Conservation (phyloP, 1,140 invertebrate genomes). For the Aporrectodea caliginosa region DNA sequence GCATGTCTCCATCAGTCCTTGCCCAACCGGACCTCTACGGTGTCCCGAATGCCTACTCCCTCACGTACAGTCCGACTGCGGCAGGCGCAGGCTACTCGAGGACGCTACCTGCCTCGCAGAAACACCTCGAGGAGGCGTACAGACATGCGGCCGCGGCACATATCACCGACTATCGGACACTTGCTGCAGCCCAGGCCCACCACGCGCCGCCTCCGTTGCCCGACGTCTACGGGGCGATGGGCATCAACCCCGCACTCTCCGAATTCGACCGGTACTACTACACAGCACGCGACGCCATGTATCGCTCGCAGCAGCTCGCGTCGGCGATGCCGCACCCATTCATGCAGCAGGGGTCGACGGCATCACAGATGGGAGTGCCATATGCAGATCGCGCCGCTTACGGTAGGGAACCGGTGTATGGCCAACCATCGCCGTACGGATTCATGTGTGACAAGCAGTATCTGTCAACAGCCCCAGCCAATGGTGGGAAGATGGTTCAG, state of each 20-base stretch:
- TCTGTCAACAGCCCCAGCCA: neutral
- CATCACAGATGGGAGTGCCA: neutral
- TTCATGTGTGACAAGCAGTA: constrained; percentile 30
- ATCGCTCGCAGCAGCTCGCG: constrained; percentile 22
- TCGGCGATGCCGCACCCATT: constrained; percentile 24
- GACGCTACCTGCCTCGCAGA: constrained; percentile 10
- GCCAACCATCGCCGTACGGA: constrained; percentile 12
- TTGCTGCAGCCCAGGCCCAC: neutral
- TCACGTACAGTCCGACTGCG: neutral
- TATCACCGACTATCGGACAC: constrained; percentile 22
- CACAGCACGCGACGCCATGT: constrained; percentile 19
- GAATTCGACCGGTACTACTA: constrained; percentile 31
- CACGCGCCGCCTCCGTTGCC: neutral
- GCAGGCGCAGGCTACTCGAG: neutral
- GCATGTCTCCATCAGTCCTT: neutral
- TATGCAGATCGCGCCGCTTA: neutral
- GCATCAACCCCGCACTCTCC: constrained; percentile 6
- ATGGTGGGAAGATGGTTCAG: neutral
- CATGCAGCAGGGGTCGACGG: constrained; percentile 5
- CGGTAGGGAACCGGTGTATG: neutral
- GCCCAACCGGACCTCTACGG: neutral
- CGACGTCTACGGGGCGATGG: constrained; percentile 27
- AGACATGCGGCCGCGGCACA: constrained; percentile 25
- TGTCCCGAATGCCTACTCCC: neutral
- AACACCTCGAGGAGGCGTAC: constrained; percentile 30